These are phyloP conservation scores for Percopsis transmontana DNA, from an alignment of 2,113 vertebrate genomes.

Conservation along the genomic window DNA sequence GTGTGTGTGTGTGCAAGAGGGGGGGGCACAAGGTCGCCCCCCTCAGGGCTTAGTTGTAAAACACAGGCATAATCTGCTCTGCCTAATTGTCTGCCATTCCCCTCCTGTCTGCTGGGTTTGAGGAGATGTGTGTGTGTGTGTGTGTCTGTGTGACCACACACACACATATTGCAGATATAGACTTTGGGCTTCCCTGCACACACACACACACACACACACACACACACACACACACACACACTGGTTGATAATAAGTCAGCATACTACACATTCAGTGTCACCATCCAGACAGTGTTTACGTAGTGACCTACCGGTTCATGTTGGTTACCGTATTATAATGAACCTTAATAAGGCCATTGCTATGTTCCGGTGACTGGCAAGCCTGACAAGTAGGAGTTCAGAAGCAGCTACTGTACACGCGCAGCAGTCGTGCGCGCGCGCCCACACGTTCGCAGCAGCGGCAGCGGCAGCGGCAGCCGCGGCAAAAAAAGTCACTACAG, in stretches of 20 bases:
- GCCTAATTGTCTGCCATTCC: conserved; percentile 71
- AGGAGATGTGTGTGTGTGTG: not conserved
- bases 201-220: not conserved
- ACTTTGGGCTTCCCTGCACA: conserved; percentile 5
- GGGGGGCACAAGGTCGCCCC: conserved; percentile 42
- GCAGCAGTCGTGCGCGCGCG: too few relatives aligned
- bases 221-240: not conserved
- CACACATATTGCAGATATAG: conserved; percentile 11
- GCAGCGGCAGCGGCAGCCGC: too few relatives aligned
- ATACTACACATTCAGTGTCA: too few relatives aligned
- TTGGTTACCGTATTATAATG: too few relatives aligned
- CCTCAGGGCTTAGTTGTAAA: conserved; percentile 67
- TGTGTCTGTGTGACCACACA: conserved; percentile 12
- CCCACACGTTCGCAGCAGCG: too few relatives aligned
- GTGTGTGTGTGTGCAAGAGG: conserved; percentile 4
- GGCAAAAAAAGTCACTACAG: not conserved
- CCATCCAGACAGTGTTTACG: not conserved
- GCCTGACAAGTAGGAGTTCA: too few relatives aligned
- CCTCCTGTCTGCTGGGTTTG: conserved; percentile 29
- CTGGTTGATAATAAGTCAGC: not conserved
- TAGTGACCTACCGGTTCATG: too few relatives aligned
- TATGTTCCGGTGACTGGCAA: too few relatives aligned
- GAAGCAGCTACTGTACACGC: too few relatives aligned
- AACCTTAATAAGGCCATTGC: too few relatives aligned
- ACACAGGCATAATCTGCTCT: conserved; percentile 60